These are phyloP conservation scores for Aromia moschata DNA, from an alignment of 2,888 invertebrate species.

Conservation along the genomic window DNA sequence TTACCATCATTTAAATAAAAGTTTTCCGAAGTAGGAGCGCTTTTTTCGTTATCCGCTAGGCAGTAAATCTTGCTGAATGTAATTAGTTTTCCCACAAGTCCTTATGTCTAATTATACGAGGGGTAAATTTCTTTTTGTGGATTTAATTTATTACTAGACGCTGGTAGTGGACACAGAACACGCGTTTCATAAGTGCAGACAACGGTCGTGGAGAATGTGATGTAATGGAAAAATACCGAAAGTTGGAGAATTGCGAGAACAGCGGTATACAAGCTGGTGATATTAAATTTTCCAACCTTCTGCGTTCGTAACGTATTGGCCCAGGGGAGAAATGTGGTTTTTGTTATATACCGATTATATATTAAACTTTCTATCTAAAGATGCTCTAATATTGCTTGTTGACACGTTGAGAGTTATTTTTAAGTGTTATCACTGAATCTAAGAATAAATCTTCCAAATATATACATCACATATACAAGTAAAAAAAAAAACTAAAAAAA, in stretches of 20 bases:
- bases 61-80: constrained; percentile 43
- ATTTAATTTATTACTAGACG: constrained; percentile 43
- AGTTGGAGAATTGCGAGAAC: constrained; percentile 61
- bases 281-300: constrained; percentile 65
- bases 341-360: constrained; percentile 59
- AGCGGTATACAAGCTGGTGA: constrained; percentile 60
- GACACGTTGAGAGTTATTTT: constrained; percentile 19
- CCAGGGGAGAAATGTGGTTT: constrained; percentile 58
- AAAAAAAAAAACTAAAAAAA: too few species aligned
- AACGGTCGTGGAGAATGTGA: constrained; percentile 58
- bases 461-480: too few species aligned
- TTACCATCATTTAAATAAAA: constrained; percentile 27
- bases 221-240: constrained; percentile 63
- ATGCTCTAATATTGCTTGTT: constrained; percentile 9
- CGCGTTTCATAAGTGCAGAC: constrained; percentile 56
- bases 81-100: constrained; percentile 48
- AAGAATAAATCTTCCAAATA: too few species aligned
- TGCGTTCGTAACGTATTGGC: constrained; percentile 62
- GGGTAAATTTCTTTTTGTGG: constrained; percentile 45
- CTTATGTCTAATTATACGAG: constrained; percentile 51
- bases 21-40: constrained; percentile 31
- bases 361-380: constrained; percentile 45
- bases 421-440: constrained; percentile 15
- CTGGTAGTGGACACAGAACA: constrained; percentile 51
- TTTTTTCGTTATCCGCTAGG: constrained; percentile 32